These are phyloP conservation scores for Aphelenchoides avenae DNA, from an alignment of 1,140 invertebrate species.

Conservation along the genomic window DNA sequence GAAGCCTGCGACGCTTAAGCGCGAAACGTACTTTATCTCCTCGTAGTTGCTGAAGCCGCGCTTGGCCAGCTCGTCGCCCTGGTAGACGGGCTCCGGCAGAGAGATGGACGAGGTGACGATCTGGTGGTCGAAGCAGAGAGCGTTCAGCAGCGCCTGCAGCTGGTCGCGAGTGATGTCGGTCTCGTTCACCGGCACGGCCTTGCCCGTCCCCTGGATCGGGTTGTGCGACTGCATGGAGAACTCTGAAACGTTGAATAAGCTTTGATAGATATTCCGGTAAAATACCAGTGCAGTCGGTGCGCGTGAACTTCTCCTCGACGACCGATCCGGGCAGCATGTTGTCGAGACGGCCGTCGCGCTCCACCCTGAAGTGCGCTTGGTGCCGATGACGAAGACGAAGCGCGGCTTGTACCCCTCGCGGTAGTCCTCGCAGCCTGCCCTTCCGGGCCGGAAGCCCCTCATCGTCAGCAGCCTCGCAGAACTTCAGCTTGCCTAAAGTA, in stretches of 20 bases:
- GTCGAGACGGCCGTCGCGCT: neutral
- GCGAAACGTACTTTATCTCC: constrained; percentile 14
- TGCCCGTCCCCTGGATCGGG: constrained; percentile 12
- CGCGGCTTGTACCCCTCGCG: constrained; percentile 5
- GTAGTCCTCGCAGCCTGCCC: neutral
- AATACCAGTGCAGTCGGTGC: no score
- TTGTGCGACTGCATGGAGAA: constrained; percentile 18
- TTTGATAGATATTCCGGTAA: no score
- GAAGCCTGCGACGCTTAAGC: no score
- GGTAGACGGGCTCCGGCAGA: constrained; percentile 12
- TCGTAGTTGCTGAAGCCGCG: constrained; percentile 13
- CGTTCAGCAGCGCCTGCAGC: constrained; percentile 3
- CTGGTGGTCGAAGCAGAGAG: constrained; percentile 3
- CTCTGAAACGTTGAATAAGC: no score
- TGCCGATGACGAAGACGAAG: constrained; percentile 26
- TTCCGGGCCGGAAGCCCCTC: constrained; percentile 16
- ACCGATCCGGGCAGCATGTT: constrained; percentile 24
- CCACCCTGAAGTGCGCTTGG: constrained; percentile 14
- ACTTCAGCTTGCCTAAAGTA: constrained; percentile 17
- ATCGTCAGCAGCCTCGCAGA: constrained; percentile 15
- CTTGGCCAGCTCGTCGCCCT: constrained; percentile 15
- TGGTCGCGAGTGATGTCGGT: neutral
- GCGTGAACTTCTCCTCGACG: constrained; percentile 15
- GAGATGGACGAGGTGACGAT: constrained; percentile 1
- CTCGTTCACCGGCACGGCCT: constrained; percentile 6